These are phyloP conservation scores for Solea senegalensis DNA, from an alignment of 2,113 vertebrate species.

Conservation along the genomic window DNA sequence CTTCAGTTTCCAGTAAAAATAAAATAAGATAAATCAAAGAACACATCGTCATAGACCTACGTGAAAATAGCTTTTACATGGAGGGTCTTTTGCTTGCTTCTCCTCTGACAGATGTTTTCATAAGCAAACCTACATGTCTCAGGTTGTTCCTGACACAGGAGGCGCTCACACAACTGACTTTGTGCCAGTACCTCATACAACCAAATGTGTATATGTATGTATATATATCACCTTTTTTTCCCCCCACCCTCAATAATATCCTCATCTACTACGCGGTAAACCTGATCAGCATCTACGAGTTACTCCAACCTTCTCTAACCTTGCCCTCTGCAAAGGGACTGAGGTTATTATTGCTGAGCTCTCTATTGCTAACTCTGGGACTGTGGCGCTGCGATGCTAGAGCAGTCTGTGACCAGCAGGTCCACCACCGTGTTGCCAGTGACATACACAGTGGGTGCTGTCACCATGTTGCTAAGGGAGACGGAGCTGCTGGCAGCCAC, in stretches of 20 bases:
- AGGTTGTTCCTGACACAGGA: too few relatives aligned
- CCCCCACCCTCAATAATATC: slow-evolving; percentile 38
- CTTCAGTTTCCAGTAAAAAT: too few relatives aligned
- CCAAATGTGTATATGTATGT: too few relatives aligned
- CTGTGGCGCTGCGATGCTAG: slow-evolving; percentile 80
- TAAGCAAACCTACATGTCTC: too few relatives aligned
- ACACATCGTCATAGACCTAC: too few relatives aligned
- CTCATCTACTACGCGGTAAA: slow-evolving; percentile 31
- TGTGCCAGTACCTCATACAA: too few relatives aligned
- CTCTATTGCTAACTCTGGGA: slow-evolving; percentile 79
- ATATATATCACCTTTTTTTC: too few relatives aligned
- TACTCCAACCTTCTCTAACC: slow-evolving; percentile 49
- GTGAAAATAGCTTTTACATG: too few relatives aligned
- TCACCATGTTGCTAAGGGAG: slow-evolving; percentile 79
- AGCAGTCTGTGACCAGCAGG: slow-evolving; percentile 84
- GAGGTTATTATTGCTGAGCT: slow-evolving; percentile 48
- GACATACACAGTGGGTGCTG: slow-evolving; percentile 77
- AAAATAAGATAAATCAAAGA: too few relatives aligned
- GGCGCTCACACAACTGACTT: too few relatives aligned
- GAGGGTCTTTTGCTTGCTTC: too few relatives aligned
- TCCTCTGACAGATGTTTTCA: too few relatives aligned
- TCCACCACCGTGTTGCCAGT: slow-evolving; percentile 79
- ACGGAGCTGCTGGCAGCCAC: slow-evolving; percentile 71
- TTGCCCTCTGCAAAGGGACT: slow-evolving; percentile 45
- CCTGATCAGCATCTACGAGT: slow-evolving; percentile 51